Percentiles rank a stretch among this genome's conserved stretches.
phyloP scores from a whole-genome alignment of 2,797 vertebrate genomes.

The Cichlasoma orientale region DNA sequence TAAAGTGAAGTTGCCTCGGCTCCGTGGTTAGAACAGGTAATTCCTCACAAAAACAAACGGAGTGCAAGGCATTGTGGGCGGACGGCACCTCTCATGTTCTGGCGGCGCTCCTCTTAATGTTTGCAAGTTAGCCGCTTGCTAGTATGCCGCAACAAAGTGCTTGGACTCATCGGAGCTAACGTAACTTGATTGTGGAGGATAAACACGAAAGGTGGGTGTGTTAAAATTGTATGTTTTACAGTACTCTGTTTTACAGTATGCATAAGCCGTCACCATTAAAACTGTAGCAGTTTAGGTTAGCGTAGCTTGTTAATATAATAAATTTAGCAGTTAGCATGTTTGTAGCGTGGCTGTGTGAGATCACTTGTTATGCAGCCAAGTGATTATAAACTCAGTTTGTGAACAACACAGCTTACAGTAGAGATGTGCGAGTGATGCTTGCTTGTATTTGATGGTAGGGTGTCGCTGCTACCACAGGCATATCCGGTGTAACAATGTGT shows the following conservation, averaged over 20 bases:
- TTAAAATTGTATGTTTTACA: rapidly evolving
- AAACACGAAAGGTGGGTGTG: conserved; percentile 60
- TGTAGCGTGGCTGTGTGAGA: neutral
- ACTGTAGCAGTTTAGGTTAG: neutral
- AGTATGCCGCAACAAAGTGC: conserved; percentile 66
- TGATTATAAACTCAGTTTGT: neutral
- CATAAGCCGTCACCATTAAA: neutral
- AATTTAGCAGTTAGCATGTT: conserved; percentile 27
- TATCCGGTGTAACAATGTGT: too few species aligned
- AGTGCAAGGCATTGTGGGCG: neutral
- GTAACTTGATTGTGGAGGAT: neutral
- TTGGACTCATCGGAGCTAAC: conserved; percentile 52
- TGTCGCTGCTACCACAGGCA: too few species aligned
- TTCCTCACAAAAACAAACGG: neutral
- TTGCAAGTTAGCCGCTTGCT: conserved; percentile 32
- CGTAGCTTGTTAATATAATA: neutral
- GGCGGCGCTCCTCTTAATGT: neutral
- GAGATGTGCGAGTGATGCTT: neutral
- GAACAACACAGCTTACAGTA: neutral
- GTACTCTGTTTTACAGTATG: neutral
- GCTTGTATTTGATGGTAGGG: neutral
- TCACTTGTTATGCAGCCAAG: neutral
- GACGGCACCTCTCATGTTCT: neutral
- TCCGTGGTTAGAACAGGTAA: neutral
- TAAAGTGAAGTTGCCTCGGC: neutral